Conservation (phyloP, 2,113 vertebrate species). For the Anser cygnoides region DNA sequence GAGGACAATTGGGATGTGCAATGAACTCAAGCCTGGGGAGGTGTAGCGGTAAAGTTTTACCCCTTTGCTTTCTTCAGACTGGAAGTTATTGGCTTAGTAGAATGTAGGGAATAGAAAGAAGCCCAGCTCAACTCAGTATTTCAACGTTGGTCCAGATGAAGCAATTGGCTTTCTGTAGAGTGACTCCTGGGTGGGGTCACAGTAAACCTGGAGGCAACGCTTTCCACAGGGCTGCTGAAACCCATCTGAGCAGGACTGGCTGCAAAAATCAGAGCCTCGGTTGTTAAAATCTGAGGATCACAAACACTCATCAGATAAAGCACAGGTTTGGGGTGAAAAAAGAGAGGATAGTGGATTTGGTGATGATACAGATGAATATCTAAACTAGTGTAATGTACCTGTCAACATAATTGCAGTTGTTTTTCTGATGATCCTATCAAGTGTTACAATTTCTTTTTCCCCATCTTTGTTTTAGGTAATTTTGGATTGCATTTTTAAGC, state of each 20-base stretch:
- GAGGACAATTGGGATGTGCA: neutral
- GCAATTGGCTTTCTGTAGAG: neutral
- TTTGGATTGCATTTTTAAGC: constrained; percentile 23
- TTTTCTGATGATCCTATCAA: constrained; percentile 53
- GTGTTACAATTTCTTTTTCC: neutral
- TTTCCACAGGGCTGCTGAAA: neutral
- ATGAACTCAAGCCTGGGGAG: neutral
- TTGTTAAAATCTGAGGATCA: neutral
- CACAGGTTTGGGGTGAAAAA: neutral
- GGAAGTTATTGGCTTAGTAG: neutral
- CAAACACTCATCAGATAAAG: neutral
- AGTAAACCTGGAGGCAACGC: neutral
- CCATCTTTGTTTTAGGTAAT: constrained; percentile 43
- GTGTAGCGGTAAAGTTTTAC: neutral
- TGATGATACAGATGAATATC: neutral
- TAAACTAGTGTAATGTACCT: neutral
- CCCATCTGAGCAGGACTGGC: neutral
- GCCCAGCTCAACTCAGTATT: neutral
- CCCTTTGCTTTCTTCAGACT: neutral
- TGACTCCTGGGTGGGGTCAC: neutral
- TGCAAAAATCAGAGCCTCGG: neutral
- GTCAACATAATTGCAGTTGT: constrained; percentile 48
- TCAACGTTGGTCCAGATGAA: neutral
- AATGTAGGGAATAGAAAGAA: neutral
- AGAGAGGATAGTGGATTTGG: neutral